phyloP scores from a whole-genome alignment of 2,888 invertebrate species.

The Branchipolynoe longqiensis region DNA sequence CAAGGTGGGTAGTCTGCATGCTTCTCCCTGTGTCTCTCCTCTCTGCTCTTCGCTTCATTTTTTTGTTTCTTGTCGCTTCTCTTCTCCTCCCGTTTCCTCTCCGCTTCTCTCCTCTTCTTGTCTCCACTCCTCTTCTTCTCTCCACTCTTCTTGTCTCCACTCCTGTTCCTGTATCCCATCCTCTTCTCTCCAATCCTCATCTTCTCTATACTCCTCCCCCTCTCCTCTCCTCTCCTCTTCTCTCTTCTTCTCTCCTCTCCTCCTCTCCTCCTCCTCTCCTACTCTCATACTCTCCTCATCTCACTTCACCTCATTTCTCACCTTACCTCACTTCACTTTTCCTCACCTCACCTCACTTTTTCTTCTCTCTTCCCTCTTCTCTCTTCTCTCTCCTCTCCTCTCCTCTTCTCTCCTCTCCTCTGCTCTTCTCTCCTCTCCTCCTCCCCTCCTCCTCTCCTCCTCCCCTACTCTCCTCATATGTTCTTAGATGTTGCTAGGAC shows the following conservation, averaged over 20 bases:
- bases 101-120: neutral
- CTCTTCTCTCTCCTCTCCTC: neutral
- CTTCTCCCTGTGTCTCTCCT: too few species aligned
- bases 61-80: neutral
- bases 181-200: neutral
- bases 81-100: neutral
- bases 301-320: neutral
- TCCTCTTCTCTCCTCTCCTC: too few species aligned
- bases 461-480: too few species aligned
- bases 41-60: neutral
- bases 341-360: constrained; percentile 3
- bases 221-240: too few species aligned
- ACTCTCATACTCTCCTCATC: too few species aligned
- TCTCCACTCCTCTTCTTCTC: neutral
- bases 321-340: neutral
- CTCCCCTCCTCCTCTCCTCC: too few species aligned
- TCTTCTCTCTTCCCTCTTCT: neutral
- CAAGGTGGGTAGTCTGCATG: too few species aligned
- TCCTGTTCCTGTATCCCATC: neutral
- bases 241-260: too few species aligned
- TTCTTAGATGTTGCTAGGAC: too few species aligned
- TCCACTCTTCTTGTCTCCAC: neutral
- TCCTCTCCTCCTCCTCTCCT: neutral
- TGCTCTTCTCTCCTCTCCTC: too few species aligned
- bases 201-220: too few species aligned